These are phyloP conservation scores for Drosophila prosaltans DNA, from an alignment of 1,140 invertebrate species.

Conservation along the genomic window DNA sequence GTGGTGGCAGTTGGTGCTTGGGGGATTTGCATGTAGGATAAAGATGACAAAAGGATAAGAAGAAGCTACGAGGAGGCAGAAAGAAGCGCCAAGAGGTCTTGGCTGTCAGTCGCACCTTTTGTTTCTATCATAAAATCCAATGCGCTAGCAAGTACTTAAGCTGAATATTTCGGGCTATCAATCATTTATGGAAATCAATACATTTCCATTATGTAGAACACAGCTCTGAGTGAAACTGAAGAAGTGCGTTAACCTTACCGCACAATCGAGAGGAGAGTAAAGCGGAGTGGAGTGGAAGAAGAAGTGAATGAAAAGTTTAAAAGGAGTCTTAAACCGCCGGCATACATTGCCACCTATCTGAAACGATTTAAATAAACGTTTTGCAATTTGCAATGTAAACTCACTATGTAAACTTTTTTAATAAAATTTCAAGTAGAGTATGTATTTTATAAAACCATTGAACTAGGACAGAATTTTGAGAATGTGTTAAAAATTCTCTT, in stretches of 20 bases:
- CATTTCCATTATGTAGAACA: conserved; percentile 38
- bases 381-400: too few species aligned
- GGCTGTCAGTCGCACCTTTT: conserved; percentile 58
- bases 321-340: too few species aligned
- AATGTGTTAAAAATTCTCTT: too few species aligned
- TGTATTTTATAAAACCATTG: too few species aligned
- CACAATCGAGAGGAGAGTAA: too few species aligned
- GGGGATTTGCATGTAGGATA: conserved; percentile 64
- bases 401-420: too few species aligned
- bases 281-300: not conserved
- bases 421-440: too few species aligned
- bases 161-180: conserved; percentile 50
- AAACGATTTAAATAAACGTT: too few species aligned
- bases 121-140: conserved; percentile 39
- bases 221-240: conserved; percentile 10
- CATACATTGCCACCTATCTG: too few species aligned
- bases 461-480: too few species aligned
- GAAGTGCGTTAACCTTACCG: conserved; percentile 2
- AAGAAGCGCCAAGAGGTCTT: not conserved
- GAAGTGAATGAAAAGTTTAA: not conserved
- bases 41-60: conserved; percentile 17
- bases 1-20: conserved; percentile 37
- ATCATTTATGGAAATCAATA: conserved; percentile 64
- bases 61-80: not conserved
- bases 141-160: conserved; percentile 27